Percentiles rank a stretch among this genome's conserved stretches.
These are phyloP conservation scores for Todiramphus saurophagus DNA, from an alignment of 2,113 vertebrate genomes.

Conservation along the genomic window DNA sequence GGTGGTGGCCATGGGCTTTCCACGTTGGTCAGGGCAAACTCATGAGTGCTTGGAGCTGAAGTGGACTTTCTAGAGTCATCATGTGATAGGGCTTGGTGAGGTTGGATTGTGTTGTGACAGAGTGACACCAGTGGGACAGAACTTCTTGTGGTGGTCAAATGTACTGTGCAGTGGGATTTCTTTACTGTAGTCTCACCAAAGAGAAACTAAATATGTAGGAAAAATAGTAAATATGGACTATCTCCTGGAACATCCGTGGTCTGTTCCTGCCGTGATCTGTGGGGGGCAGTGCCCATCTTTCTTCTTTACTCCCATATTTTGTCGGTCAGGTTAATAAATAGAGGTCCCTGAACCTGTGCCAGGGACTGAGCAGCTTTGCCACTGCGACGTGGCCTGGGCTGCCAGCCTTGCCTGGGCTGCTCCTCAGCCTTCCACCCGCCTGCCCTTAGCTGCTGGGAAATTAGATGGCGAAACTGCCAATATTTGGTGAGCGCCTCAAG, in stretches of 20 bases:
- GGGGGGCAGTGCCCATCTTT: background rate
- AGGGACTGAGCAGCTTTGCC: rapidly evolving
- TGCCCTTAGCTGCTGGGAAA: background rate
- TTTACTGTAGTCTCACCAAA: background rate
- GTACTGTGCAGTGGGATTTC: no score
- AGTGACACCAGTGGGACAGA: background rate
- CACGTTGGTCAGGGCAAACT: background rate
- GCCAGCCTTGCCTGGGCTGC: background rate
- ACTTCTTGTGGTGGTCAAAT: background rate
- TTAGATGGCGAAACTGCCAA: background rate
- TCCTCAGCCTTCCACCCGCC: background rate
- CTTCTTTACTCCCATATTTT: background rate
- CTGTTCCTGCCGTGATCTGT: background rate
- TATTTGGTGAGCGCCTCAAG: background rate
- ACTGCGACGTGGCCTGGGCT: background rate
- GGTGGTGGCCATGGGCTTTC: background rate
- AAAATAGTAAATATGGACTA: rapidly evolving
- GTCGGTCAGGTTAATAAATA: background rate
- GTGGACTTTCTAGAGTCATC: no score
- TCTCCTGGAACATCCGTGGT: background rate
- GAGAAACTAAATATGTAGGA: background rate
- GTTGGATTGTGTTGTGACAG: background rate
- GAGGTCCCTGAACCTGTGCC: background rate
- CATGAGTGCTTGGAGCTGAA: background rate
- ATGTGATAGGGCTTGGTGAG: background rate